Conservation (phyloP, 2,888 invertebrate genomes). For the Drosophila tripunctata region DNA sequence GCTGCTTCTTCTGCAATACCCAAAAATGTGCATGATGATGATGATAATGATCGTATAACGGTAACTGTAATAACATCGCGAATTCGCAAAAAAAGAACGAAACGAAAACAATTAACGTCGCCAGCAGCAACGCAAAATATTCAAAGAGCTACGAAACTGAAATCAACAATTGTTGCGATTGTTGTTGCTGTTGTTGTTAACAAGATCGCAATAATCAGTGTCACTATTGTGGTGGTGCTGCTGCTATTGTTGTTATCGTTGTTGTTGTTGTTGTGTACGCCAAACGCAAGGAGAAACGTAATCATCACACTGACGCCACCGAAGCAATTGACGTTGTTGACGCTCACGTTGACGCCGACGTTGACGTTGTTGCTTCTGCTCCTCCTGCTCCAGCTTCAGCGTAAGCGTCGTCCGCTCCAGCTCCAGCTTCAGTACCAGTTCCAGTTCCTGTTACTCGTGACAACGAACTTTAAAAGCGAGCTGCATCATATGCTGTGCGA, state of each 20-base stretch:
- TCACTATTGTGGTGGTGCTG: no score
- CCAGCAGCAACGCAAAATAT: no score
- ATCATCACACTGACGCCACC: constrained; percentile 67
- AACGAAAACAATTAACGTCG: constrained; percentile 22
- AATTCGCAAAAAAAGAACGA: constrained; percentile 14
- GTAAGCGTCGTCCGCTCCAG: no score
- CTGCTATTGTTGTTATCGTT: no score
- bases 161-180: no score
- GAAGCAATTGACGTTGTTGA: constrained; percentile 55
- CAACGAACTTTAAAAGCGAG: constrained; percentile 59
- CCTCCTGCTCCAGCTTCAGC: background rate
- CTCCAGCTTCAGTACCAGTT: background rate
- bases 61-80: background rate
- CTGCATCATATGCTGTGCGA: constrained; percentile 83
- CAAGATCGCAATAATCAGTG: constrained; percentile 5
- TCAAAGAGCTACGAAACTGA: no score
- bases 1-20: constrained; percentile 9
- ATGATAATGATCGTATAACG: constrained; percentile 2
- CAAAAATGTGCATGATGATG: constrained; percentile 7
- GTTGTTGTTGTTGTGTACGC: constrained; percentile 31
- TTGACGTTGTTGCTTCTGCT: constrained; percentile 50
- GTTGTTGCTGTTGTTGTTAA: no score
- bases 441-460: constrained; percentile 42
- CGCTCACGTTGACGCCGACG: constrained; percentile 40
- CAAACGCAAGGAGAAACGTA: constrained; percentile 40